A percentile compares a stretch with the other conserved stretches of the same genome.
phyloP scores from a whole-genome alignment of 2,888 invertebrate species.

The Acheta domesticus region DNA sequence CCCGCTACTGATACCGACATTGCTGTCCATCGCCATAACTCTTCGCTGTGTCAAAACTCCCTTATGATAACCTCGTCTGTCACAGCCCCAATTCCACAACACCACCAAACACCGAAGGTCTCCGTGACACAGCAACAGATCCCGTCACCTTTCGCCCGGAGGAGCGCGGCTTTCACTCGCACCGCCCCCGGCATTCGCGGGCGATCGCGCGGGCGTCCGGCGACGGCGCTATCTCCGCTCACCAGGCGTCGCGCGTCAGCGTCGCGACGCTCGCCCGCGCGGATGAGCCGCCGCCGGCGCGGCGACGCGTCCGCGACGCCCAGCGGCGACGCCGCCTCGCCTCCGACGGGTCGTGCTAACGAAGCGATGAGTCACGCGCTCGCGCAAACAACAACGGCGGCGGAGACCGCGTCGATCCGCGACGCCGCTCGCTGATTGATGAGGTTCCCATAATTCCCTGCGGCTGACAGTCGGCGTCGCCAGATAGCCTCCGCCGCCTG shows the following conservation, averaged over 20 bases:
- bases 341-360: background rate
- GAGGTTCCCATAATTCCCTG: conserved; percentile 24
- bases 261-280: background rate
- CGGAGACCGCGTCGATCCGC: background rate
- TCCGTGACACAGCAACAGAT: too few relatives aligned
- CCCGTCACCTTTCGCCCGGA: too few relatives aligned
- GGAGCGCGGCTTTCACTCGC: too few relatives aligned
- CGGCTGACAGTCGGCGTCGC: conserved; percentile 18
- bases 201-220: background rate
- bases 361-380: background rate
- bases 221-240: background rate
- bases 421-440: conserved; percentile 28
- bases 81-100: too few relatives aligned
- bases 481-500: background rate
- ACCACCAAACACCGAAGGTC: too few relatives aligned
- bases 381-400: background rate
- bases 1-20: too few relatives aligned
- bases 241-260: background rate
- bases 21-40: too few relatives aligned
- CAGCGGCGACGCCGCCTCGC: background rate
- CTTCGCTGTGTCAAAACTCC: too few relatives aligned
- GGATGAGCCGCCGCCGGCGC: background rate
- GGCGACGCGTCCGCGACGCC: background rate
- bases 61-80: too few relatives aligned
- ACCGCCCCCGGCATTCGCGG: too few relatives aligned